phyloP scores from a whole-genome alignment of 2,888 invertebrate genomes.

The Carabus problematicus region DNA sequence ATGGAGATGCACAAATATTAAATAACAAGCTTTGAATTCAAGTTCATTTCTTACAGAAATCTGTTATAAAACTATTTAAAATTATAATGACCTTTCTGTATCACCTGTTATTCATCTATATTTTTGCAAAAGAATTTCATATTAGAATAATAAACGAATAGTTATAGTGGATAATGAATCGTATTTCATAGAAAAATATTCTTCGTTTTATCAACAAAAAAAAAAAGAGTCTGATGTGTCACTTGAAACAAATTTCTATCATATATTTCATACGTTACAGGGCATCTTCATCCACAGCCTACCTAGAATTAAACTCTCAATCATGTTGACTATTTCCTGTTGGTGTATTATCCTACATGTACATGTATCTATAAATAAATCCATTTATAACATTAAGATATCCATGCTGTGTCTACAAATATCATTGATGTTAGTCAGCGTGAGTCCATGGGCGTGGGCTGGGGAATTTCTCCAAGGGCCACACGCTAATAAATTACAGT shows the following conservation, averaged over 20 bases:
- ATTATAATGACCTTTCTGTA: no score
- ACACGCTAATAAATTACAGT: slow-evolving; percentile 26
- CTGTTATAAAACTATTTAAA: no score
- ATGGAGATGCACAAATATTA: no score
- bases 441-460: slow-evolving; percentile 26
- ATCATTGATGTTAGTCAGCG: slow-evolving; percentile 33
- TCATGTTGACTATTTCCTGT: slow-evolving; percentile 27
- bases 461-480: slow-evolving; percentile 22
- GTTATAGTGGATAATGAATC: no score
- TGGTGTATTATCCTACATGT: neutral
- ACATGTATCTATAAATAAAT: slow-evolving; percentile 32
- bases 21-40: no score
- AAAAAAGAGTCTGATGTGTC: slow-evolving; percentile 2
- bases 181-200: neutral
- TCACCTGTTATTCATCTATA: no score
- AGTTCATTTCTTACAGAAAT: no score
- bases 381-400: slow-evolving; percentile 32
- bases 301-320: slow-evolving; percentile 26
- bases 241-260: slow-evolving; percentile 25
- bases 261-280: slow-evolving; percentile 21
- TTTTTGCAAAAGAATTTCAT: no score
- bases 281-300: slow-evolving; percentile 4
- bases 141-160: no score
- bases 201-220: neutral
- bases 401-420: slow-evolving; percentile 11